These are phyloP conservation scores for Mesitornis unicolor DNA, from an alignment of 2,113 vertebrate genomes.

Conservation along the genomic window DNA sequence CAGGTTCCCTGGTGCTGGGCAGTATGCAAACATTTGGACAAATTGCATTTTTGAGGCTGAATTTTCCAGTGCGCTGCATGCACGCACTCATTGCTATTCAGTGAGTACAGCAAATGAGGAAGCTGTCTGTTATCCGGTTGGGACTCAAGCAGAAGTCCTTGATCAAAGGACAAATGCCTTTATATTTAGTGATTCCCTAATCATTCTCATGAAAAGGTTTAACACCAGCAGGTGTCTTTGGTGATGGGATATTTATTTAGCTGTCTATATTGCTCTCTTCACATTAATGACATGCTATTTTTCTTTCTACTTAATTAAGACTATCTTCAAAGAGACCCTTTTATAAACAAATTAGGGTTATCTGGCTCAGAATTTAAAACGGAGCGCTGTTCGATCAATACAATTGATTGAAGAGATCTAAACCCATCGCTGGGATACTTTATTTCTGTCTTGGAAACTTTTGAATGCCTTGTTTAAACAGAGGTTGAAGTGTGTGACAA, in stretches of 20 bases:
- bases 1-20: rapidly evolving
- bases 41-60: not conserved
- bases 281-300: not conserved
- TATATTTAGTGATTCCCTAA: not conserved
- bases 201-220: not conserved
- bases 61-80: not conserved
- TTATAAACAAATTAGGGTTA: conserved; percentile 51
- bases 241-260: conserved; percentile 28
- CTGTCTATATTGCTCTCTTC: not conserved
- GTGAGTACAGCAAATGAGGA: not conserved
- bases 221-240: not conserved
- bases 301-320: conserved; percentile 50
- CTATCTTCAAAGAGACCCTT: conserved; percentile 30
- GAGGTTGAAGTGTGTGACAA: not conserved
- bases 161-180: conserved; percentile 28
- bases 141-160: not conserved
- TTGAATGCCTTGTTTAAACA: not conserved
- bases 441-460: not conserved
- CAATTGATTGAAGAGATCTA: conserved; percentile 26
- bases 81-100: not conserved
- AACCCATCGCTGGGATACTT: not conserved
- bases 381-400: conserved; percentile 29
- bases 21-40: not conserved
- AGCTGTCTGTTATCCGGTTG: not conserved
- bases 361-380: conserved; percentile 24